Percentiles rank a stretch among this genome's conserved stretches.
These are phyloP conservation scores for Leptopterna dolabrata DNA, from an alignment of 2,888 invertebrate species.

Conservation along the genomic window DNA sequence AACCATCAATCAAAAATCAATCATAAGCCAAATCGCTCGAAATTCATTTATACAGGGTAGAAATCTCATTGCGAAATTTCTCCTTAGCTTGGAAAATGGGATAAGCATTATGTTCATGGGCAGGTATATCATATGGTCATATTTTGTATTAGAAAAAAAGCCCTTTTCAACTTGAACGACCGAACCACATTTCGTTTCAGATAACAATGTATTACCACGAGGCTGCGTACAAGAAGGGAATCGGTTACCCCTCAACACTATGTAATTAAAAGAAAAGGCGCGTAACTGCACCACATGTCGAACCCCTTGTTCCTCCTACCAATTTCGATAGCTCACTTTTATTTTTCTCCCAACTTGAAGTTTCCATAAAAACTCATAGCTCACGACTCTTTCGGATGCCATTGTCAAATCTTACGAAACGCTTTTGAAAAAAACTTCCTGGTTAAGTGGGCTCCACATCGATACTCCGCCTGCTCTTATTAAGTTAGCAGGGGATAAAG, in stretches of 20 bases:
- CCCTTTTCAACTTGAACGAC: no score
- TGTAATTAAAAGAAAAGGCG: not conserved
- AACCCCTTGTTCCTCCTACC: not conserved
- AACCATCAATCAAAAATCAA: no score
- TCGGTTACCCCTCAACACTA: not conserved
- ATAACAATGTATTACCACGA: not conserved
- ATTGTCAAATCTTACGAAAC: not conserved
- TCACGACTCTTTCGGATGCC: constrained; percentile 1
- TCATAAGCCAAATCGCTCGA: no score
- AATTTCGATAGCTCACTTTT: not conserved
- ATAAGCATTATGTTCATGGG: no score
- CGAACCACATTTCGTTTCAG: no score
- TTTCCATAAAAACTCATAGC: not conserved
- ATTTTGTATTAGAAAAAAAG: no score
- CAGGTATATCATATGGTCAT: no score
- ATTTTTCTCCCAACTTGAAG: not conserved
- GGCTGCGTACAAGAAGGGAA: not conserved
- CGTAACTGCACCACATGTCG: not conserved
- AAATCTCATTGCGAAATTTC: no score
- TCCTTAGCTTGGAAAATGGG: no score
- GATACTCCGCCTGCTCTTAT: not conserved
- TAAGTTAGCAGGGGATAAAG: constrained; percentile 11
- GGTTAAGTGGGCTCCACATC: not conserved
- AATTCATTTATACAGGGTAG: no score
- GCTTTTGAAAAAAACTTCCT: not conserved